phyloP scores from a whole-genome alignment of 2,113 vertebrate genomes.

The Mustelus asterias region DNA sequence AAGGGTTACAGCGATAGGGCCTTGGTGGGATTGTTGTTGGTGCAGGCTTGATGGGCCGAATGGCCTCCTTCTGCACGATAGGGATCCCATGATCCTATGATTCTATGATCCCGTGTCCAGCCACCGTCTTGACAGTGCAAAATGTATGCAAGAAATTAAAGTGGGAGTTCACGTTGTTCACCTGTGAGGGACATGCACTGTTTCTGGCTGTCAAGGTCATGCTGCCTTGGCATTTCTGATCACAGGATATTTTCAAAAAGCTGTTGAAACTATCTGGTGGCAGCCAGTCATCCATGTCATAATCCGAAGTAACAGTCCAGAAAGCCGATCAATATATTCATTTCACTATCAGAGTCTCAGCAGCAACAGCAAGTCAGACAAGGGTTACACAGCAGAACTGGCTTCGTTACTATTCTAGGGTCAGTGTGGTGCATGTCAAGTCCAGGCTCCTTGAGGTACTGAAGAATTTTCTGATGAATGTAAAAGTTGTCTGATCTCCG shows the following conservation, averaged over 20 bases:
- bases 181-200: background rate
- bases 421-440: background rate
- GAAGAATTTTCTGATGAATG: background rate
- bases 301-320: constrained; percentile 1
- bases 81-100: too few species aligned
- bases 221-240: background rate
- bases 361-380: constrained; percentile 12
- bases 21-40: too few species aligned
- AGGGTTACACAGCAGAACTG: background rate
- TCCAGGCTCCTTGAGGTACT: background rate
- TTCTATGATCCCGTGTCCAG: background rate
- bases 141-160: background rate
- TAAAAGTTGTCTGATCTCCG: background rate
- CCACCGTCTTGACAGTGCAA: background rate
- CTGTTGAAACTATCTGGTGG: background rate
- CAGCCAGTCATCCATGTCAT: constrained; percentile 19
- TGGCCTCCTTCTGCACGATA: too few species aligned
- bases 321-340: constrained; percentile 31
- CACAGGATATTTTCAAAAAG: background rate
- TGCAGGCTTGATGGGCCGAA: too few species aligned
- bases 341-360: background rate
- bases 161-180: background rate
- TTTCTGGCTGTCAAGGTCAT: background rate
- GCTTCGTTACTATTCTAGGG: background rate
- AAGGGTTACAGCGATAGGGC: too few species aligned